Conservation (phyloP, 2,888 invertebrate genomes). For the Andrena camellia region DNA sequence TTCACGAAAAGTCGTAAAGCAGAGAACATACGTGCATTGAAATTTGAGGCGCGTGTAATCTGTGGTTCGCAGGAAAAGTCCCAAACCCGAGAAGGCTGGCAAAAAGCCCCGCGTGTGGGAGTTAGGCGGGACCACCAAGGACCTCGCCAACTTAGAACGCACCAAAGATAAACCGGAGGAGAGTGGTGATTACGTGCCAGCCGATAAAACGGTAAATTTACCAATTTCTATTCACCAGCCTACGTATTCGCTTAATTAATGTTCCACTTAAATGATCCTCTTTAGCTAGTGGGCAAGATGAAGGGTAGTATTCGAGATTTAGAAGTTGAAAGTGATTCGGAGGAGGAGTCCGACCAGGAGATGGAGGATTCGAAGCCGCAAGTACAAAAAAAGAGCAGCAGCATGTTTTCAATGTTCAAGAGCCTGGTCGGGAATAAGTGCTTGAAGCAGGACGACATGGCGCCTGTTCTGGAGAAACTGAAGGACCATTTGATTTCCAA, state of each 20-base stretch:
- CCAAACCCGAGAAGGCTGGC: constrained; percentile 89
- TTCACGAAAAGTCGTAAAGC: background rate
- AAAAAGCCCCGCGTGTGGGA: constrained; percentile 97
- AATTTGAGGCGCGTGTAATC: constrained; percentile 65
- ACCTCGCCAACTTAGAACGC: constrained; percentile 92
- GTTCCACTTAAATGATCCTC: constrained; percentile 22
- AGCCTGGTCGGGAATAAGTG: constrained; percentile 96
- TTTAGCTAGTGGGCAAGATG: constrained; percentile 93
- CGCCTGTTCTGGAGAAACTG: constrained; percentile 95
- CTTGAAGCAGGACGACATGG: constrained; percentile 92
- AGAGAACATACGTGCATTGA: background rate
- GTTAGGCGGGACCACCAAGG: constrained; percentile 91
- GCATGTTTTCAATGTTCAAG: constrained; percentile 95
- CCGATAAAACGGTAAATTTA: constrained; percentile 88
- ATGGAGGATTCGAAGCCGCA: constrained; percentile 73
- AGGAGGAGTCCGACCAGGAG: constrained; percentile 87
- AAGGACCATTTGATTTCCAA: constrained; percentile 98
- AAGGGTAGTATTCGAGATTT: constrained; percentile 93
- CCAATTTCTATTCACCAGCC: background rate
- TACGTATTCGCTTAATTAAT: background rate
- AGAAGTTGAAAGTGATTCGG: constrained; percentile 91
- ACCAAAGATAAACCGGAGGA: constrained; percentile 91
- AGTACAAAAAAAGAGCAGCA: constrained; percentile 83
- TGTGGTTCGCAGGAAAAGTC: constrained; percentile 85
- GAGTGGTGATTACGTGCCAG: constrained; percentile 87